Conservation (phyloP, 2,113 vertebrate genomes). For the Boulengerochromis microlepis region DNA sequence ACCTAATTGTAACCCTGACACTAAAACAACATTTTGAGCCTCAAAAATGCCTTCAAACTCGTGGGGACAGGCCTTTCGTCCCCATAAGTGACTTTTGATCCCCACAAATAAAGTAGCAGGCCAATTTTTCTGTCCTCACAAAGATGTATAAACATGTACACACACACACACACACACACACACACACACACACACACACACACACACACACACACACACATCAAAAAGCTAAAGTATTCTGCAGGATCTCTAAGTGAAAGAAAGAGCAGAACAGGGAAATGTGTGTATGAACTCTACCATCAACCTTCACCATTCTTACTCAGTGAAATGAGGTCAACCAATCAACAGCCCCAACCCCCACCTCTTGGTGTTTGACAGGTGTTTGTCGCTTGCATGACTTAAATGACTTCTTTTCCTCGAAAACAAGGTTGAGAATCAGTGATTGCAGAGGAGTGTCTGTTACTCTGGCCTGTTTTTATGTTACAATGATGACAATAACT, state of each 20-base stretch:
- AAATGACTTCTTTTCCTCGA: neutral
- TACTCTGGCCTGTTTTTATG: neutral
- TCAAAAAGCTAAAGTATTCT: neutral
- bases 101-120: neutral
- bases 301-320: neutral
- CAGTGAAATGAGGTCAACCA: neutral
- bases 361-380: neutral
- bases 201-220: neutral
- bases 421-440: neutral
- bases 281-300: neutral
- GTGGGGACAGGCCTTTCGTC: neutral
- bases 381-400: neutral
- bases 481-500: neutral
- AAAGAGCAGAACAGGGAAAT: neutral
- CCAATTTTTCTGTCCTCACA: neutral
- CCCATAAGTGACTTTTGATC: neutral
- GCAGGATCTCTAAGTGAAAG: neutral
- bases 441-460: neutral
- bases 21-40: neutral
- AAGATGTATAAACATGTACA: neutral
- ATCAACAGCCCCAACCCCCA: neutral
- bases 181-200: neutral
- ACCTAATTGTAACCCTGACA: neutral
- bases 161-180: too few species aligned
- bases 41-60: neutral